Evolutionary conservation across 2,113 vertebrate species (phyloP).

Genomic region (Hymenochirus boettgeri): DNA sequence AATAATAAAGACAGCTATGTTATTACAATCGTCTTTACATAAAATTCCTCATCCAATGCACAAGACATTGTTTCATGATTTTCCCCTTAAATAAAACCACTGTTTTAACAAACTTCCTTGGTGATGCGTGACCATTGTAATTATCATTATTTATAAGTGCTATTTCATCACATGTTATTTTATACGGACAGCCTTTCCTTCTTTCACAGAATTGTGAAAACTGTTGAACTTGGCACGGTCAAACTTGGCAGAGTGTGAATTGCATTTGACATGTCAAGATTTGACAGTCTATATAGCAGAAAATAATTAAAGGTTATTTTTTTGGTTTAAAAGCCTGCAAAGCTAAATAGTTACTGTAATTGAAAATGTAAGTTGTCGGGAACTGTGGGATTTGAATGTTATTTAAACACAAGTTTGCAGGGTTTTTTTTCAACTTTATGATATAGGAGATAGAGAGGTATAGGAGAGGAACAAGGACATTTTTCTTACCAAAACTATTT

Average conservation of each 20-base stretch:
- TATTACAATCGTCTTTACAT: too few relatives aligned
- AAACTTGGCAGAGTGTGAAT: constrained; percentile 27
- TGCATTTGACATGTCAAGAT: constrained; percentile 38
- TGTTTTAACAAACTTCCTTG: constrained; percentile 13
- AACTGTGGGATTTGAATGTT: constrained; percentile 24
- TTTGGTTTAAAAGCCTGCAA: constrained; percentile 30
- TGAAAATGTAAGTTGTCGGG: constrained; percentile 34
- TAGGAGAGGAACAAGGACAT: constrained; percentile 4
- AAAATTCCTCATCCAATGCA: constrained; percentile 1
- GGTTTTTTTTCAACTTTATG: constrained; percentile 15
- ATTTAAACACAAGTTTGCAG: constrained; percentile 22
- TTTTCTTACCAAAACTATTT: too few relatives aligned
- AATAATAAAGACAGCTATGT: not conserved
- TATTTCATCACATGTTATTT: constrained; percentile 25
- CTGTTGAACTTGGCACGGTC: constrained; percentile 37
- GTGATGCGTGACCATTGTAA: constrained; percentile 28
- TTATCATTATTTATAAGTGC: constrained; percentile 28
- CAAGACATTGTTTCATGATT: constrained; percentile 9
- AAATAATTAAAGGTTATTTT: constrained; percentile 38
- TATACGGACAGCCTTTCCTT: constrained; percentile 13
- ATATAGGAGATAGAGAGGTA: too few relatives aligned
- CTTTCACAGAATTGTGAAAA: constrained; percentile 35
- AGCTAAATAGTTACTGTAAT: constrained; percentile 39
- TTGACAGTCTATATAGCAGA: constrained; percentile 39
- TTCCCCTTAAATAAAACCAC: not conserved